phyloP scores from a whole-genome alignment of 1,140 invertebrate species.

The Conus ventricosus region DNA sequence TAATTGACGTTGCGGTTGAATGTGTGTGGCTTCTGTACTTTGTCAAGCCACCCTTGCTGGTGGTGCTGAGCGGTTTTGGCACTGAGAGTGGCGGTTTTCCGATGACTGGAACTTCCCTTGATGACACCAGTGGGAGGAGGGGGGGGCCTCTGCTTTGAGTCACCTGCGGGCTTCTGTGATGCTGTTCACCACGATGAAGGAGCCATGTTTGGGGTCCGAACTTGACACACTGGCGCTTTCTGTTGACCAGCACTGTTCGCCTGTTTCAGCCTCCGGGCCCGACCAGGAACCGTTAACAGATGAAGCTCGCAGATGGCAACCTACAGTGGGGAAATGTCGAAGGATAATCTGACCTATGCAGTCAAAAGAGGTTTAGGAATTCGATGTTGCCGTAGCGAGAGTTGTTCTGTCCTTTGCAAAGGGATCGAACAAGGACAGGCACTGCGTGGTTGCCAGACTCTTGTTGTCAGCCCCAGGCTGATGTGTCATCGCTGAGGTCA shows the following conservation, averaged over 20 bases:
- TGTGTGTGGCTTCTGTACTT: neutral
- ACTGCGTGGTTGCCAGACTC: slow-evolving; percentile 37
- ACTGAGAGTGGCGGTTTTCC: neutral
- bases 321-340: slow-evolving; percentile 56
- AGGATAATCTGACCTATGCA: slow-evolving; percentile 58
- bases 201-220: neutral
- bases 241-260: neutral
- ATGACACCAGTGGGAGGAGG: neutral
- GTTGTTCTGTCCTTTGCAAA: slow-evolving; percentile 44
- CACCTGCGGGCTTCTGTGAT: neutral
- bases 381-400: slow-evolving; percentile 57
- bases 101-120: neutral
- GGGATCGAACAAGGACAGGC: slow-evolving; percentile 65
- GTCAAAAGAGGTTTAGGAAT: slow-evolving; percentile 61
- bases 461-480: slow-evolving; percentile 27
- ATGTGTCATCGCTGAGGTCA: slow-evolving; percentile 69
- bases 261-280: neutral
- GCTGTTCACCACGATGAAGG: neutral
- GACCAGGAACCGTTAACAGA: slow-evolving; percentile 19
- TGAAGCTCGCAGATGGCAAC: neutral
- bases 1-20: neutral
- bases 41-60: slow-evolving; percentile 35
- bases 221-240: neutral
- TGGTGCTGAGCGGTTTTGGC: slow-evolving; percentile 33
- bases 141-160: neutral